phyloP scores from a whole-genome alignment of 2,797 vertebrate genomes.

The Chlorospingus flavigularis region DNA sequence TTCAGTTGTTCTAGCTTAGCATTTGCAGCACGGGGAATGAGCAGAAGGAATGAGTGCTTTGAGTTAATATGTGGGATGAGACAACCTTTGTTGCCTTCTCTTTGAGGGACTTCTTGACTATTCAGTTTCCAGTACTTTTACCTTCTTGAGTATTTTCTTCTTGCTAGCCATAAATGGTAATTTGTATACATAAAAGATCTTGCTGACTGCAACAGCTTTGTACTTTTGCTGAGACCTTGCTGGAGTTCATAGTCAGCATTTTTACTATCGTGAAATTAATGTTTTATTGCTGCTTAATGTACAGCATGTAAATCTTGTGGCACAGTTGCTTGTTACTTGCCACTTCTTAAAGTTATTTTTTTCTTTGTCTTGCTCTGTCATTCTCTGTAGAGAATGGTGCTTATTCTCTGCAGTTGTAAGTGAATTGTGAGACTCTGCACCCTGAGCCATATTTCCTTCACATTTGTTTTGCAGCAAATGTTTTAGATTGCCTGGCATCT shows the following conservation, averaged over 20 bases:
- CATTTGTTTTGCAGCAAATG: constrained; percentile 34
- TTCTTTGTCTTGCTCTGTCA: neutral
- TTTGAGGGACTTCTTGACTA: neutral
- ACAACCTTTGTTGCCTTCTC: neutral
- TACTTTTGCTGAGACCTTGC: constrained; percentile 10
- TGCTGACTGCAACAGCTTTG: constrained; percentile 15
- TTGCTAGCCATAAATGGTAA: neutral
- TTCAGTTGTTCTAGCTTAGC: neutral
- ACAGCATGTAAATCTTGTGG: constrained; percentile 4
- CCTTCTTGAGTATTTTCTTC: neutral
- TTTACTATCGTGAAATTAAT: constrained; percentile 30
- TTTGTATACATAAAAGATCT: neutral
- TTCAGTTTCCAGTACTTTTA: neutral
- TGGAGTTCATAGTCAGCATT: constrained; percentile 30
- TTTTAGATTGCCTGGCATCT: constrained; percentile 57
- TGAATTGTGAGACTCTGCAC: neutral
- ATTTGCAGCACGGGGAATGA: accelerated
- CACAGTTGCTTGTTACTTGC: constrained; percentile 17
- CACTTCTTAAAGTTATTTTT: neutral
- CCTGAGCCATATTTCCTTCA: constrained; percentile 40
- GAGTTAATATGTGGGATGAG: neutral
- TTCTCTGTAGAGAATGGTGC: neutral
- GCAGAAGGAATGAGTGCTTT: neutral
- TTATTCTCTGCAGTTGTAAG: constrained; percentile 1
- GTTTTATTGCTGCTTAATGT: constrained; percentile 33